A percentile compares a stretch with the other conserved stretches of the same genome.
Conservation (phyloP, 2,113 vertebrate genomes). For the Monopterus albus region DNA sequence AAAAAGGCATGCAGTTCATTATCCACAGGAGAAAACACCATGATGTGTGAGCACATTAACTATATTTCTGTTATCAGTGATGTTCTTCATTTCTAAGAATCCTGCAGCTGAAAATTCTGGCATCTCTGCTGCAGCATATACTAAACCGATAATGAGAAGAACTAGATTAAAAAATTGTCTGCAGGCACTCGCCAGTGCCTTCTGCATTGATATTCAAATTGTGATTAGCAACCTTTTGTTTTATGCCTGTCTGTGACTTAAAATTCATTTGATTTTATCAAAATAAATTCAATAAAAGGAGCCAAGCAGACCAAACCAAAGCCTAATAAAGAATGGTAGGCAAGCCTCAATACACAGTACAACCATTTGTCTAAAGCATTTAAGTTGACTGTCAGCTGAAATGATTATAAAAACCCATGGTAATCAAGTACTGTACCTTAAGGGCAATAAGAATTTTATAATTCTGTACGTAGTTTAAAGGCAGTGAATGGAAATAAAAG, state of each 20-base stretch:
- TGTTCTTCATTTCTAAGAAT: slow-evolving; percentile 37
- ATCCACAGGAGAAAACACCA: slow-evolving; percentile 28
- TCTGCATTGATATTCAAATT: slow-evolving; percentile 11
- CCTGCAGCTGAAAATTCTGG: slow-evolving; percentile 4
- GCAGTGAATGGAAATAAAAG: background rate
- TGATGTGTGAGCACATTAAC: slow-evolving; percentile 52
- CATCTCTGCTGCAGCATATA: slow-evolving; percentile 18
- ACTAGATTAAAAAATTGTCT: slow-evolving; percentile 1
- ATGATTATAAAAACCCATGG: background rate
- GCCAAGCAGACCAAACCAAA: background rate
- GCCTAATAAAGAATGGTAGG: background rate
- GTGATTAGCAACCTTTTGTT: slow-evolving; percentile 39
- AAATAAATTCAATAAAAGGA: background rate
- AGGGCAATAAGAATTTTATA: background rate
- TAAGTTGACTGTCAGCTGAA: background rate
- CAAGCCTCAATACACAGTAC: too few species aligned
- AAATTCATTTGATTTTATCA: slow-evolving; percentile 1
- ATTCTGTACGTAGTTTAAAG: background rate
- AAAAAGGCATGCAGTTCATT: slow-evolving; percentile 61
- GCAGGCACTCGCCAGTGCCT: background rate
- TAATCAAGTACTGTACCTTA: background rate
- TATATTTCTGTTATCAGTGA: slow-evolving; percentile 39
- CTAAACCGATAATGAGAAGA: slow-evolving; percentile 2
- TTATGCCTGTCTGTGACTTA: slow-evolving; percentile 8
- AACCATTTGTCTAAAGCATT: too few species aligned